Base-by-base conservation (phyloP, 2,113 vertebrate genomes). In the Hipposideros armiger region DNA sequence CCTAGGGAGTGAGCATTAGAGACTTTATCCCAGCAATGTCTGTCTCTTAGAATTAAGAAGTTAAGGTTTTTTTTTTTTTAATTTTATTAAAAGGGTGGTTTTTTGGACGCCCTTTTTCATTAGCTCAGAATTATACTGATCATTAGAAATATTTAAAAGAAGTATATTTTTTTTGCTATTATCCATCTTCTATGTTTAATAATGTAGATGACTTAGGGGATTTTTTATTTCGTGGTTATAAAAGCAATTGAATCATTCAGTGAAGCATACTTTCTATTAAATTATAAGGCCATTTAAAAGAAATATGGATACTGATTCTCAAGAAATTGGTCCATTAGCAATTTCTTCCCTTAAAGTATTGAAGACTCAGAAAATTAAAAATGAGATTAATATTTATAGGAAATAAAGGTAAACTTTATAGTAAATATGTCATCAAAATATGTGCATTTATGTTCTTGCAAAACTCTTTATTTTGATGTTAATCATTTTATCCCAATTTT, bases 401-500 rank as follows among this genome's bases (percentile, higher is more conserved):
- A 81, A 74, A 70, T 83, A 54, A 67, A 77, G 1, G 0, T 40
- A 85, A 76, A 32, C 7, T 72, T 88, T 64, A 78, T 32, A 69
- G 32, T 67, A 97, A 95, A 74, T 67, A 80, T n/a, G 3, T 10
- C 67, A 62, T 40, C 45, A 83, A 94, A 86, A 76, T 66, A 45
- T 72, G 6, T 32, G 8, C 42, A 76, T 73, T 60, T 70, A 47
- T 86, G 22, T 76, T 70, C 52, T 78, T 20, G 0, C 54, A 20
- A 92, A 82, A 42, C 22, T n/a, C 20, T 74, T 45, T 86, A 67
- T 77, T 60, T 87, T 95, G 15, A 67, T 50, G 76, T 87, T 78
- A 78, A 80, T 76, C 11, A 83, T 58, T 92, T 89, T 36, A 95
- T 78, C 16, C 1, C 62, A 94, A 80, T 93, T 94, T 94, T 85